A percentile compares a stretch with the other conserved stretches of the same genome.
Conservation (phyloP, 2,113 vertebrate species). For the Gasterosteus nipponicus region DNA sequence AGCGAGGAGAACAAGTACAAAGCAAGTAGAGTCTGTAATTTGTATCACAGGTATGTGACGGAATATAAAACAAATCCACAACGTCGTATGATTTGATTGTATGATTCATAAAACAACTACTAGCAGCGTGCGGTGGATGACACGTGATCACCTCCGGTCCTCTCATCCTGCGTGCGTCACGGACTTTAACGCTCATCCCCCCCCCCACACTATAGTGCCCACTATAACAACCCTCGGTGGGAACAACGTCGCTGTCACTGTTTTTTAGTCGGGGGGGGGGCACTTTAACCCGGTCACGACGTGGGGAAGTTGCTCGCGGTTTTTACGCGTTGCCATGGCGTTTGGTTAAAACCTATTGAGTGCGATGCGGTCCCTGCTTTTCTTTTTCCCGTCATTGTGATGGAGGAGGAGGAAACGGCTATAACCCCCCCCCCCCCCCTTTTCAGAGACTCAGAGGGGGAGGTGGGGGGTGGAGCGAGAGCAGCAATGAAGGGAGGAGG, state of each 20-base stretch:
- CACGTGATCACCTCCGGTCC: not conserved
- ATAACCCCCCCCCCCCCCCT: constrained; percentile 36
- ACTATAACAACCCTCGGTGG: constrained; percentile 1
- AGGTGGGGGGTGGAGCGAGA: constrained; percentile 12
- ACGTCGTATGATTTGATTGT: no score
- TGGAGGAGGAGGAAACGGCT: constrained; percentile 66
- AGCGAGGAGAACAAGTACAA: no score
- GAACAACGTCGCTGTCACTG: constrained; percentile 75
- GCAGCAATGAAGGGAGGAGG: constrained; percentile 42
- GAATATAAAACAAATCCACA: no score
- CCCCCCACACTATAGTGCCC: constrained; percentile 16
- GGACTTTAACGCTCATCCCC: not conserved
- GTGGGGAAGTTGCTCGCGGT: constrained; percentile 76
- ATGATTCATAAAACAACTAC: no score
- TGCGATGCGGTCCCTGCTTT: constrained; percentile 75
- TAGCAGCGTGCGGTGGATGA: no score
- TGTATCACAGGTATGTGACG: no score
- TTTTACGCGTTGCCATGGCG: constrained; percentile 81
- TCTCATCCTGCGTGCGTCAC: not conserved
- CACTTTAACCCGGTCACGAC: constrained; percentile 78
- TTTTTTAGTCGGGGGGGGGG: constrained; percentile 34
- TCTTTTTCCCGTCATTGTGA: constrained; percentile 75
- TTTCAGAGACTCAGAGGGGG: not conserved
- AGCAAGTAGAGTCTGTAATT: no score
- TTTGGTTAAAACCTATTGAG: constrained; percentile 77